Percentiles rank a stretch among this genome's conserved stretches.
phyloP scores from a whole-genome alignment of 2,113 vertebrate genomes.

The Brachirus orientalis region DNA sequence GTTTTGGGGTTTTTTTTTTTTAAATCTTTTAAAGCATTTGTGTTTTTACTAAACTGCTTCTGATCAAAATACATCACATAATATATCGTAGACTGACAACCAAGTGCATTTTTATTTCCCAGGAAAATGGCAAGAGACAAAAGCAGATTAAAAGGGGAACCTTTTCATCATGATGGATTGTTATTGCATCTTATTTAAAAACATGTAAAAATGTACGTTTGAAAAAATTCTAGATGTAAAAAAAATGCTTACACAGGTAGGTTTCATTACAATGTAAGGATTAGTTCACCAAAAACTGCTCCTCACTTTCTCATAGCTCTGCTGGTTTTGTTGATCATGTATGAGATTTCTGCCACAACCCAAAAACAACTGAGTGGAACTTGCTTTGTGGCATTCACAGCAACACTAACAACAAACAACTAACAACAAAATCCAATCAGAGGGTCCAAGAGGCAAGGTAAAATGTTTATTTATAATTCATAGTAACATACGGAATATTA shows the following conservation, averaged over 20 bases:
- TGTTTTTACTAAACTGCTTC: conserved; percentile 74
- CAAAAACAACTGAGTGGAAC: too few relatives aligned
- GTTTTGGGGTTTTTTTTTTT: conserved; percentile 87
- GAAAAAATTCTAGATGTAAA: not conserved
- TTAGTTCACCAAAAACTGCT: too few relatives aligned
- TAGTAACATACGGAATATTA: conserved; percentile 5
- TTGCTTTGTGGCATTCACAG: not conserved
- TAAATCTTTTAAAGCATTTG: conserved; percentile 76
- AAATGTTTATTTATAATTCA: conserved; percentile 54
- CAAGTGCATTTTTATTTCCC: conserved; percentile 46
- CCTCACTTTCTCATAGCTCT: too few relatives aligned
- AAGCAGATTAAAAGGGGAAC: conserved; percentile 6
- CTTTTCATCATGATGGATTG: conserved; percentile 18
- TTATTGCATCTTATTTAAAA: conserved; percentile 11
- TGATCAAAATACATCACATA: conserved; percentile 63
- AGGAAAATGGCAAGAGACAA: not conserved
- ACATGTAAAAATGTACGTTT: conserved; percentile 5
- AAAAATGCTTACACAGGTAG: too few relatives aligned
- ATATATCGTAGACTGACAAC: conserved; percentile 40
- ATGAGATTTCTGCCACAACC: too few relatives aligned
- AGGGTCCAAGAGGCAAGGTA: not conserved
- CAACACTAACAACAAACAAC: too few relatives aligned
- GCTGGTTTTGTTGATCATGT: too few relatives aligned
- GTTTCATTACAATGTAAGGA: too few relatives aligned
- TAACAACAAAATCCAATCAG: too few relatives aligned